phyloP scores from a whole-genome alignment of 1,140 invertebrate species.

The Drosophila takahashii region DNA sequence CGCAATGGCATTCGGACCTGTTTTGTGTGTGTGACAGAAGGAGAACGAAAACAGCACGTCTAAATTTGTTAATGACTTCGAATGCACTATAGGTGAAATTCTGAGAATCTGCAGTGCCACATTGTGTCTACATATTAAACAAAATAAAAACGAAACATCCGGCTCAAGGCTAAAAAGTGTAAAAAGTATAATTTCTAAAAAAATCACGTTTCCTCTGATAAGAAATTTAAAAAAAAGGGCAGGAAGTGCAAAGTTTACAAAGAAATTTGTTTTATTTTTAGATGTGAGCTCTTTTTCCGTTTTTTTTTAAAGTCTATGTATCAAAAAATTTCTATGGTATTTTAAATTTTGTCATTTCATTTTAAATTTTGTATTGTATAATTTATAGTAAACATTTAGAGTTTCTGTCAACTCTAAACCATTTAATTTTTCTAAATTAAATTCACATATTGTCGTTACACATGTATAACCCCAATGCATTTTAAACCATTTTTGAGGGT shows the following conservation, averaged over 20 bases:
- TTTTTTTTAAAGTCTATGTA: background rate
- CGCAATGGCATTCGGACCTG: conserved; percentile 32
- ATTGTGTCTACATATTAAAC: conserved; percentile 8
- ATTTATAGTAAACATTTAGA: too few species aligned
- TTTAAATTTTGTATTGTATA: background rate
- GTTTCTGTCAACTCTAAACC: too few species aligned
- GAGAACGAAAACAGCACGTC: conserved; percentile 10
- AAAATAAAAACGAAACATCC: conserved; percentile 5
- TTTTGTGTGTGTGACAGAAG: conserved; percentile 18
- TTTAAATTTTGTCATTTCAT: background rate
- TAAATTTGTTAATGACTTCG: conserved; percentile 23
- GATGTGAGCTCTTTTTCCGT: background rate
- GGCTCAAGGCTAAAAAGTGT: background rate
- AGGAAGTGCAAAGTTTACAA: background rate
- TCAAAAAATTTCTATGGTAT: background rate
- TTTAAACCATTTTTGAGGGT: conserved; percentile 8
- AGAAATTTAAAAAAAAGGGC: background rate
- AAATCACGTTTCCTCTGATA: conserved; percentile 1
- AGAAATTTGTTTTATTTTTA: background rate
- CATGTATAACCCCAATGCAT: background rate
- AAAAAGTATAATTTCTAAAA: background rate
- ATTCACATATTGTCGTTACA: background rate
- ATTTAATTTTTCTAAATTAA: background rate
- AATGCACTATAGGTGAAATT: conserved; percentile 15
- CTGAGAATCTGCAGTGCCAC: conserved; percentile 14